These are phyloP conservation scores for Neosalanx taihuensis DNA, from an alignment of 2,797 vertebrate genomes.

Conservation along the genomic window DNA sequence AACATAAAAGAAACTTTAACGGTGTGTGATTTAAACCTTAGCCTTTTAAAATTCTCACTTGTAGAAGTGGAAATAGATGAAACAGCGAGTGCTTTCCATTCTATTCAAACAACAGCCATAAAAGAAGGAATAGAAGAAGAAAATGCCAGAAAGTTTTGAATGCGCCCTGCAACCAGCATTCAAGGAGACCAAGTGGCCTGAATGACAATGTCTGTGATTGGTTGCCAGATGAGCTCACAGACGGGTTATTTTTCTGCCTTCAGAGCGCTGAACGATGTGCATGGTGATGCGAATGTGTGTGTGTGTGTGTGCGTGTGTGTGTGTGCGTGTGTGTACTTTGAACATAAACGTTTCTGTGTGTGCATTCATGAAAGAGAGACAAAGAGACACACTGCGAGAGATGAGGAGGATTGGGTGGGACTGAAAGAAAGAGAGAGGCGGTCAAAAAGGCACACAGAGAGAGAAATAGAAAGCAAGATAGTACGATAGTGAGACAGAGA, in stretches of 20 bases:
- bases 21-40: not conserved
- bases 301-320: slow-evolving; percentile 16
- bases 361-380: slow-evolving; percentile 2
- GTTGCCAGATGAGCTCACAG: slow-evolving; percentile 56
- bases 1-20: not conserved
- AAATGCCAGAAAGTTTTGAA: slow-evolving; percentile 32
- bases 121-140: not conserved
- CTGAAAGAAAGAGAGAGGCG: too few species aligned
- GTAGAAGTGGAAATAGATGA: slow-evolving; percentile 27
- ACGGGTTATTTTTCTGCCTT: slow-evolving; percentile 47
- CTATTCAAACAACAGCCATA: slow-evolving; percentile 27
- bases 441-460: too few species aligned
- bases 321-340: not conserved
- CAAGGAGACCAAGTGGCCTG: slow-evolving; percentile 34
- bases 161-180: slow-evolving; percentile 35
- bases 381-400: not conserved
- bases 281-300: slow-evolving; percentile 33
- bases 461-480: too few species aligned
- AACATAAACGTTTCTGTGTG: not conserved
- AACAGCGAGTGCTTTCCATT: slow-evolving; percentile 2
- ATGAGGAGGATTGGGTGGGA: too few species aligned
- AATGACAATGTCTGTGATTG: slow-evolving; percentile 45
- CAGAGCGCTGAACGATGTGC: slow-evolving; percentile 34
- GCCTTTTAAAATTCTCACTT: not conserved
- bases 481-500: too few species aligned